These are phyloP conservation scores for Nymphalis urticae DNA, from an alignment of 2,888 invertebrate species.

Conservation along the genomic window DNA sequence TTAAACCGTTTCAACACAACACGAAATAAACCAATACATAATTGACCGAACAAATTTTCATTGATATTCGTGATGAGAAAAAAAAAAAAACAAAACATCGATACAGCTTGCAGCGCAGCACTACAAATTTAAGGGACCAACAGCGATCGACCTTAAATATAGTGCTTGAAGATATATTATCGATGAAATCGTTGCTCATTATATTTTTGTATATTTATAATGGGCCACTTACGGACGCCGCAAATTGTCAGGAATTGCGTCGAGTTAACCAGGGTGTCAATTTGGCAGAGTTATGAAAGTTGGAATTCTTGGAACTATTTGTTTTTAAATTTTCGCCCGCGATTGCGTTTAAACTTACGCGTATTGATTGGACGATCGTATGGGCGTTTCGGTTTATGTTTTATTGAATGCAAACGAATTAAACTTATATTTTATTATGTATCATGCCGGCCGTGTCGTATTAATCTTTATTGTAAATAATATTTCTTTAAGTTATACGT, in stretches of 20 bases:
- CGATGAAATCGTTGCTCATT: constrained; percentile 8
- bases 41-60: constrained; percentile 80
- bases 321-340: constrained; percentile 68
- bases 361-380: constrained; percentile 59
- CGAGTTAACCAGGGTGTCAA: constrained; percentile 79
- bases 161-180: constrained; percentile 43
- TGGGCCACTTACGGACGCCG: constrained; percentile 77
- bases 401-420: constrained; percentile 58
- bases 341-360: constrained; percentile 64
- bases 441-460: neutral
- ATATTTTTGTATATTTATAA: constrained; percentile 64
- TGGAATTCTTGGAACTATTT: constrained; percentile 77
- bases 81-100: constrained; percentile 70
- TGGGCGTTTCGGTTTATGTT: constrained; percentile 64
- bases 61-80: constrained; percentile 81
- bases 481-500: neutral
- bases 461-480: neutral
- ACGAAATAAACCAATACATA: constrained; percentile 72
- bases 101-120: constrained; percentile 58
- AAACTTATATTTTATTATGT: constrained; percentile 34
- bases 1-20: constrained; percentile 40
- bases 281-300: constrained; percentile 80
- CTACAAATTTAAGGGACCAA: constrained; percentile 46
- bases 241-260: constrained; percentile 78
- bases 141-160: constrained; percentile 37